Evolutionary conservation across 2,797 vertebrate species (phyloP), one percentile per base, ranked within the genome.

Genomic region (Pangasius macronema): DNA sequence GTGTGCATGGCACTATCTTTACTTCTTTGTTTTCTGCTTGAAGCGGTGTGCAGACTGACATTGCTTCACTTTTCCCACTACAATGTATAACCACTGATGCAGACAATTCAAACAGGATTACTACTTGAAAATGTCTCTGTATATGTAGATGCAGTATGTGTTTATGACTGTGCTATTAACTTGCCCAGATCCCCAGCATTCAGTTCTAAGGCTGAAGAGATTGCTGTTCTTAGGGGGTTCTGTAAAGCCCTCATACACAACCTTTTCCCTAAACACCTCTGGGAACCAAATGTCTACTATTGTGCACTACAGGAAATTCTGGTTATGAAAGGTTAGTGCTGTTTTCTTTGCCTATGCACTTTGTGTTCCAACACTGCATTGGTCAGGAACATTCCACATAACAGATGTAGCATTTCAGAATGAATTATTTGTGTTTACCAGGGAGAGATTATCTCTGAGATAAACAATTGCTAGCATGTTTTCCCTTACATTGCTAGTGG

Each of bases 221-320:
- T 95, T 22, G 85, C 87, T 24, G 89, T 95, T 75, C 94, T 97
- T 85, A 82, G 95, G 81, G 90, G 90, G 83, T 93, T 95, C 87
- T 95, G 95, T 57, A 92, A 94, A 3, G 92, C 92, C 67, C 89
- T 97, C 81, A 93, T 96, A 82, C 93, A 92, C 82, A 95, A 95
- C 91, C 92, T 97, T 92, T 93, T 96, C 20, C 93, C 95, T 0
- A 73, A 92, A 42, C 92, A 94, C 84, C 88, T 96, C 30, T 93
- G 93, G 93, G 85, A 90, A 68, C 89, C 90, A 76, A 91, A 95
- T 85, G 89, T 95, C 91, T 93, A 93, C 94, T 92, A 84, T 87
- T 95, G 94, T 93, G 91, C 93, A 91, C 92, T 97, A 88, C 95
- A 92, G 86, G 96, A 97, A 93, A 94, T 96, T 79, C 68, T 96